These are phyloP conservation scores for Osmoderma eremita DNA, from an alignment of 2,888 invertebrate species.

Conservation along the genomic window DNA sequence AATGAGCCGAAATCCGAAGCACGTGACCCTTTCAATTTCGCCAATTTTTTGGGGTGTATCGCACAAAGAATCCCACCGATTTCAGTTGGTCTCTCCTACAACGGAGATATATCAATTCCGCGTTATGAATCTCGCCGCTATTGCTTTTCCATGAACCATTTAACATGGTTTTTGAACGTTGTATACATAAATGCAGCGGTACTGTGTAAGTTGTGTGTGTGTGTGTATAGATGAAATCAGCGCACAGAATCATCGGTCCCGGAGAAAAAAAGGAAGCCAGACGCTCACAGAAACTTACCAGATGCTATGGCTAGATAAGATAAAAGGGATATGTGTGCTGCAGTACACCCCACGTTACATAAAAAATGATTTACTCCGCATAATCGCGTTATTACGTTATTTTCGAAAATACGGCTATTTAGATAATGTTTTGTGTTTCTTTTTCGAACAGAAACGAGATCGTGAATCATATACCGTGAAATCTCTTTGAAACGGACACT, in stretches of 20 bases:
- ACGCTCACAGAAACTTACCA: slow-evolving; percentile 17
- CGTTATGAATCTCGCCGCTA: slow-evolving; percentile 59
- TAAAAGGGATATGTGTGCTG: slow-evolving; percentile 39
- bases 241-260: slow-evolving; percentile 12
- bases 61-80: slow-evolving; percentile 52
- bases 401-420: no score
- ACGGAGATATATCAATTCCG: slow-evolving; percentile 58
- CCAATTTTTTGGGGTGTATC: slow-evolving; percentile 57
- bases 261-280: slow-evolving; percentile 15
- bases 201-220: slow-evolving; percentile 59
- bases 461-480: no score
- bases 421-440: no score
- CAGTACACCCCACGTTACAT: slow-evolving; percentile 17
- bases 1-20: slow-evolving; percentile 60
- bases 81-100: slow-evolving; percentile 50
- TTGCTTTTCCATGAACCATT: slow-evolving; percentile 59
- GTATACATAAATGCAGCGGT: slow-evolving; percentile 38
- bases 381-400: no score
- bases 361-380: slow-evolving; percentile 26
- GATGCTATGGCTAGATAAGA: slow-evolving; percentile 45
- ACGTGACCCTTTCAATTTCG: slow-evolving; percentile 63
- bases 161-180: slow-evolving; percentile 59
- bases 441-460: no score
- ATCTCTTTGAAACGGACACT: no score
- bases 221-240: slow-evolving; percentile 37